Evolutionary conservation across 2,888 invertebrate genomes (phyloP), one percentile per base, ranked within the genome.

Genomic region (Nomada ferruginata): DNA sequence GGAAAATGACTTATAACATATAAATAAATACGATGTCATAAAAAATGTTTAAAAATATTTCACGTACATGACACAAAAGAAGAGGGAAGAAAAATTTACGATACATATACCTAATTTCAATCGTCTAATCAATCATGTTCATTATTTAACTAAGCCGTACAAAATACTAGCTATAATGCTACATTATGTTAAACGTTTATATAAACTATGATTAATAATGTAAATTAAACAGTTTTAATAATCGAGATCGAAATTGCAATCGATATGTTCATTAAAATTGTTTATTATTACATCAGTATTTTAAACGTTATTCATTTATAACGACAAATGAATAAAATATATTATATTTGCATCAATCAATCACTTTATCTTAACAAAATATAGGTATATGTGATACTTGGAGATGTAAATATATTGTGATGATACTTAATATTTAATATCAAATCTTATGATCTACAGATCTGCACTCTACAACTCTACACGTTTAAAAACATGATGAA

Each of bases 401-500:
- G 29, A 7, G 9, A 36, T 36, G 7, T 36, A 36, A 36, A 36
- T 36, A 36, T 36, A 36, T 36, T 36, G 36, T 36, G 7, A 36
- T 36, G 7, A 36, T 36, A 36, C 36, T 29, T 47, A 59, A 61
- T 20, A 69, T 69, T 69, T 44, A 2, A 18, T 66, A 70, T 57
- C 23, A 29, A 63, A 23, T 36, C 20, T 44, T 47, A n/a, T 10
- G 42, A 64, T 71, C 26, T 7, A n/a, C 10, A 23, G 20, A 20
- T 20, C 20, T 20, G 0, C 20, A 20, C 20, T 20, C 20, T 20
- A 20, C 20, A 20, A 20, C 29, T 23, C 29, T 29, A 36, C 36
- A 36, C 36, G 36, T 36, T 5, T 36, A 2, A 26, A 72, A 64
- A 52, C 71, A 50, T 72, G 11, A 26, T 42, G 23, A 15, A 7